phyloP scores from a whole-genome alignment of 2,113 vertebrate species.

The Nanorana parkeri region DNA sequence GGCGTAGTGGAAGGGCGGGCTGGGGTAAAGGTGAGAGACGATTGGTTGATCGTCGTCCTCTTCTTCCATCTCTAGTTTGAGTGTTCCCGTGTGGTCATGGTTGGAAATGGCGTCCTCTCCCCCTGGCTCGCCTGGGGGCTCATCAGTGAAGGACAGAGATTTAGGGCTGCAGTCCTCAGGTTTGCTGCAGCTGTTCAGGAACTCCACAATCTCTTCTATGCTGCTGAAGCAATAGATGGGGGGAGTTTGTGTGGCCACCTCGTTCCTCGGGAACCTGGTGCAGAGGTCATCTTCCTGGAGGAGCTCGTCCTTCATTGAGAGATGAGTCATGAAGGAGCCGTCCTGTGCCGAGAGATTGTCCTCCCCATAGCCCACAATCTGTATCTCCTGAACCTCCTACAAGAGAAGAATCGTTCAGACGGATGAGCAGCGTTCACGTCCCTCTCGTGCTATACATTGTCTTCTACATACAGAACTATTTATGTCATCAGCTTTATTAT shows the following conservation, averaged over 20 bases:
- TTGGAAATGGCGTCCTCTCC: background rate
- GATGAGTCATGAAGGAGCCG: background rate
- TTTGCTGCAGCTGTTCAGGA: conserved; percentile 15
- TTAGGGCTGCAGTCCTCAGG: background rate
- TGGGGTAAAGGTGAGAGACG: background rate
- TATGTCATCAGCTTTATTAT: background rate
- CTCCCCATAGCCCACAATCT: background rate
- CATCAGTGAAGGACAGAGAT: background rate
- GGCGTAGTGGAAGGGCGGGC: background rate
- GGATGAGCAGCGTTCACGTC: background rate
- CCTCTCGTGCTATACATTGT: background rate
- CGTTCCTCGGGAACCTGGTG: conserved; percentile 12
- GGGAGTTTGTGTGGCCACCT: conserved; percentile 30
- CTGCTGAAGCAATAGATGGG: conserved; percentile 35
- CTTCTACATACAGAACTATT: too few species aligned
- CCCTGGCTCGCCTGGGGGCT: background rate
- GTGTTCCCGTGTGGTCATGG: background rate
- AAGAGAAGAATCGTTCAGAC: background rate
- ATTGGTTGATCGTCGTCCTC: conserved; percentile 32
- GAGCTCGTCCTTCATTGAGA: background rate
- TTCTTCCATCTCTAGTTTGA: conserved; percentile 26
- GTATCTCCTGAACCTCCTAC: conserved; percentile 37
- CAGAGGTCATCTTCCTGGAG: conserved; percentile 3
- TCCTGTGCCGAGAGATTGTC: background rate
- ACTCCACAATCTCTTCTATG: conserved; percentile 31